Conservation (phyloP, 2,113 vertebrate species). For the Cyanoderma ruficeps region DNA sequence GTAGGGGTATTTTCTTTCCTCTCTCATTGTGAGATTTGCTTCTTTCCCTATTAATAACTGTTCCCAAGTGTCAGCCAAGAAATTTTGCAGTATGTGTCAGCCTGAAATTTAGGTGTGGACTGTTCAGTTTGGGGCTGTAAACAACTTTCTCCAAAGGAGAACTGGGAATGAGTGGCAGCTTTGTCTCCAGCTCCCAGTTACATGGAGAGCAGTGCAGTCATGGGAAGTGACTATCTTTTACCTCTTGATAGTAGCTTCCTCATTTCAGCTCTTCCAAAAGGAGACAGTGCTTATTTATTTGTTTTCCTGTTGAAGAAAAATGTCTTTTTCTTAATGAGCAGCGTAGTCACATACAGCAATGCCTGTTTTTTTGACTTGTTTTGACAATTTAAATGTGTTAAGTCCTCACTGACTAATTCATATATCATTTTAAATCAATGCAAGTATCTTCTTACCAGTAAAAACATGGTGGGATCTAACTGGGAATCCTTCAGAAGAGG, state of each 20-base stretch:
- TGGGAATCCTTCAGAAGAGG: neutral
- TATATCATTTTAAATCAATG: neutral
- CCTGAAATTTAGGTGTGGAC: neutral
- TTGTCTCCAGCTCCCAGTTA: neutral
- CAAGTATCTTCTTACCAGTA: neutral
- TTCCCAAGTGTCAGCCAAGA: neutral
- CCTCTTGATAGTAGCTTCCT: neutral
- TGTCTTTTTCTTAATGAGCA: neutral
- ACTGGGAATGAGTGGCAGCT: neutral
- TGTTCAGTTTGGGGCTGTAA: neutral
- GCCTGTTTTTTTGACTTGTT: neutral
- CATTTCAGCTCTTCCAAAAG: neutral
- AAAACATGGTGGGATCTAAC: neutral
- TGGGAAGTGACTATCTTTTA: neutral
- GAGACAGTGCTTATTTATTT: neutral
- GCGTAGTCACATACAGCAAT: neutral
- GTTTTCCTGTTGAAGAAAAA: neutral
- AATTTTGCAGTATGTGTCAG: neutral
- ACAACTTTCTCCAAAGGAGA: neutral
- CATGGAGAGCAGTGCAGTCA: neutral
- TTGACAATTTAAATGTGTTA: neutral
- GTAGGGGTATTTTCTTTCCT: neutral
- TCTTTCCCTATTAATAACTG: neutral
- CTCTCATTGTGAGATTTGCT: neutral
- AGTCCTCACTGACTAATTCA: neutral